Evolutionary conservation across 2,888 invertebrate genomes (phyloP), one percentile per base, ranked within the genome.

Genomic region (Agriopis leucophaearia): DNA sequence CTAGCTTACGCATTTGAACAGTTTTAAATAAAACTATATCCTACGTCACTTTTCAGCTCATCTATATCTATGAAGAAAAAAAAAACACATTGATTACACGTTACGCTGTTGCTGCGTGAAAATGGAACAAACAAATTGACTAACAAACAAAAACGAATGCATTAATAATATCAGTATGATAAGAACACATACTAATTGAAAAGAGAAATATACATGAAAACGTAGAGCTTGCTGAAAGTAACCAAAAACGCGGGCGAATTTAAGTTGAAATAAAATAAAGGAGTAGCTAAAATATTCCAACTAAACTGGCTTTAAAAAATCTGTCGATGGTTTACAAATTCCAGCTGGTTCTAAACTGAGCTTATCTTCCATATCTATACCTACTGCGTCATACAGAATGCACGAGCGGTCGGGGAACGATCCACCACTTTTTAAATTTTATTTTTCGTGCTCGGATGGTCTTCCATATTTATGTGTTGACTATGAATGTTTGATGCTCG

Each of bases 321-420:
- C 40, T 35, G 52, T 16, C 50, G 13, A 58, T 58, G 62, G 50
- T 67, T 55, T 64, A 64, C 63, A 59, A 60, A 55, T 59, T 63
- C 44, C 36, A 16, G 56, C 35, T 16, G 47, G 51, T 58, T 66
- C 66, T 66, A 70, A 70, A 70, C 63, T 38, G 10, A 16, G 60
- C 64, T 66, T 70, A 70, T 70, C 70, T 64, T 15, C 66, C 70
- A 70, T 70, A 70, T 70, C 69, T 64, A 57, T 58, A n/a, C n/a
- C n/a, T n/a, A 58, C 64, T 42, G 54, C 65, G 66, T 44, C 66
- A 70, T 66, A 51, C 64, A 70, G 64, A 48, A 70, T 66, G 70
- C 61, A 64, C 70, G 70, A 44, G 6, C 57, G 44, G 18, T 64
- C 5, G 51, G 70, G 64, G 69, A 62, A 55, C 65, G 50, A 65